Evolutionary conservation across 2,888 invertebrate genomes (phyloP), one percentile per base, ranked within the genome.

Genomic region (Agrotis ipsilon): DNA sequence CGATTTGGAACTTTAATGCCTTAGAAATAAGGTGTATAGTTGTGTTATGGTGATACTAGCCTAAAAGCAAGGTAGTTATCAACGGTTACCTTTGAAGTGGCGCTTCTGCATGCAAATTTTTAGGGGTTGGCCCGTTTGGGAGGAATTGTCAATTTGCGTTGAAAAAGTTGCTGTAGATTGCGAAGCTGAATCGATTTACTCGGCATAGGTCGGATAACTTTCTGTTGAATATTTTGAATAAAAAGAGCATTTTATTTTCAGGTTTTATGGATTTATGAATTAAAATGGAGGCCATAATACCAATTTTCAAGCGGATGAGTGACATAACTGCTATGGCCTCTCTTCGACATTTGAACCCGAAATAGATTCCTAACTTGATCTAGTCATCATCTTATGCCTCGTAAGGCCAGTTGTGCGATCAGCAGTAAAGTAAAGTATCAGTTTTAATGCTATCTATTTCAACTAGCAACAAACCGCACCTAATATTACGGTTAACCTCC

Each of bases 41-140:
- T 11, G 62, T 19, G 21, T 21, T 16, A 43, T 14, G 7, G 14
- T n/a, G 21, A 11, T 3, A 13, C 5, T 49, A 64, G 61, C 51
- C 81, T 80, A 83, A 84, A 87, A 88, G 86, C 84, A 90, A 91
- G 91, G 90, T 91, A 92, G 92, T 93, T 93, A 90, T 89, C 88
- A 93, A 92, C 91, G 88, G 93, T 92, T 93, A 91, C 93, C 94
- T 96, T 96, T 96, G 96, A 95, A 95, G 94, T 94, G 93, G 94
- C 94, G 94, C 96, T 96, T 96, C 96, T 95, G 96, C 96, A 96
- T 96, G 94, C 95, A 96, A 95, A 96, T 95, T 90, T 90, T 82
- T 86, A 84, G 86, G 88, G 86, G 84, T 85, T 84, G 86, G 81
- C 83, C 83, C 83, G 85, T 80, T 78, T 86, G 82, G 78, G 82